Conservation (phyloP, 2,113 vertebrate species). For the Dicentrarchus labrax region DNA sequence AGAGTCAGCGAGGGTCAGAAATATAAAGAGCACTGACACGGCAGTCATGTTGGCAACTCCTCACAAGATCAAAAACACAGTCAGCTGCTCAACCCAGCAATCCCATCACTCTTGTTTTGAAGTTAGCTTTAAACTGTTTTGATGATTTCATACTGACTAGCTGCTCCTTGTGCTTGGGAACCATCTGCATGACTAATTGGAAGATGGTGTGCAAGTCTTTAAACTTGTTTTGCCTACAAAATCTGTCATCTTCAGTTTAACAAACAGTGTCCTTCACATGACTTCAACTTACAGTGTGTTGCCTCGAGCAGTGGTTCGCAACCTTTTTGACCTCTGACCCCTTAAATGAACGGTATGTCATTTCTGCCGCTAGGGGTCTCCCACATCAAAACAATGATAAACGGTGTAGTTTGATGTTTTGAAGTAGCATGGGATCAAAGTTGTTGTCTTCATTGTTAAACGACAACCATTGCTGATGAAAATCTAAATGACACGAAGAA, state of each 20-base stretch:
- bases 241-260: constrained; percentile 8
- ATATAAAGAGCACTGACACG: constrained; percentile 38
- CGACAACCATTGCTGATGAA: too few relatives aligned
- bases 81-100: constrained; percentile 25
- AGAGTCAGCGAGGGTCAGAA: constrained; percentile 44
- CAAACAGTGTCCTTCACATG: background rate
- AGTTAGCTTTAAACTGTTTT: constrained; percentile 44
- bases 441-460: too few relatives aligned
- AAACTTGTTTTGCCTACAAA: constrained; percentile 30
- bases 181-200: constrained; percentile 49
- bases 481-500: too few relatives aligned
- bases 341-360: background rate
- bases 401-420: too few relatives aligned
- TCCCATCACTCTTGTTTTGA: constrained; percentile 43
- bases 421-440: too few relatives aligned
- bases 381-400: too few relatives aligned
- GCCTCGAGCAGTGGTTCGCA: background rate
- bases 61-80: constrained; percentile 40
- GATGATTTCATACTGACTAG: constrained; percentile 47
- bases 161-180: constrained; percentile 20
- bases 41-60: constrained; percentile 38
- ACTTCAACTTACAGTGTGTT: background rate
- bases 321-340: background rate
- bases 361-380: too few relatives aligned
- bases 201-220: constrained; percentile 26